These are phyloP conservation scores for Centropus bengalensis DNA, from an alignment of 2,113 vertebrate genomes.

Conservation along the genomic window DNA sequence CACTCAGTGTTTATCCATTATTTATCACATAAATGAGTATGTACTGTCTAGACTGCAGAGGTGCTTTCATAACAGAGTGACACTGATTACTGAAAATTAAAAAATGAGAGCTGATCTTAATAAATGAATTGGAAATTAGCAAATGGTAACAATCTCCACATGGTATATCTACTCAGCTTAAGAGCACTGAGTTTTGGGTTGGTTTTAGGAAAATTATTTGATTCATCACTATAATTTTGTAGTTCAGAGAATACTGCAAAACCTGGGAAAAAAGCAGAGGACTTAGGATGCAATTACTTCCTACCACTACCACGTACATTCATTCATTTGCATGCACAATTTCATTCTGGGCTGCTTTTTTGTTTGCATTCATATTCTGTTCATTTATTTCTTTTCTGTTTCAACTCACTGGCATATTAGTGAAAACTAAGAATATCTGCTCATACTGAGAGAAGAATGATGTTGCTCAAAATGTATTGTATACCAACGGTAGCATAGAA, in stretches of 20 bases:
- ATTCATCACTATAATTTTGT: not conserved
- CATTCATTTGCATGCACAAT: not conserved
- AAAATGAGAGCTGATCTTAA: constrained; percentile 59
- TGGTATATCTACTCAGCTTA: not conserved
- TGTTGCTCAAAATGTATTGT: not conserved
- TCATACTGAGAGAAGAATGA: not conserved
- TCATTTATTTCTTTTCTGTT: not conserved
- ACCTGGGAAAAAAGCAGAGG: not conserved
- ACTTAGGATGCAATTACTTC: not conserved
- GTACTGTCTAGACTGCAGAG: constrained; percentile 67
- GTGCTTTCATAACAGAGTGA: constrained; percentile 56
- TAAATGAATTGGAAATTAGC: constrained; percentile 62
- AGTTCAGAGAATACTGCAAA: constrained; percentile 26
- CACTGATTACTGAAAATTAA: constrained; percentile 65
- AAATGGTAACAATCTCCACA: constrained; percentile 26
- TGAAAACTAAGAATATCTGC: constrained; percentile 24
- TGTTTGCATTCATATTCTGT: not conserved
- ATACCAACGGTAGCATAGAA: not conserved
- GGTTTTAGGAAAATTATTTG: not conserved
- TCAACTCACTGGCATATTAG: not conserved
- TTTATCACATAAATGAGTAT: constrained; percentile 71
- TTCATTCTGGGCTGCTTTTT: not conserved
- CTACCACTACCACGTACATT: not conserved
- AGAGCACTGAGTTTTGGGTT: not conserved
- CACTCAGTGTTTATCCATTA: constrained; percentile 72